Evolutionary conservation across 2,797 vertebrate species (phyloP).

Genomic region (Syngnathus acus): DNA sequence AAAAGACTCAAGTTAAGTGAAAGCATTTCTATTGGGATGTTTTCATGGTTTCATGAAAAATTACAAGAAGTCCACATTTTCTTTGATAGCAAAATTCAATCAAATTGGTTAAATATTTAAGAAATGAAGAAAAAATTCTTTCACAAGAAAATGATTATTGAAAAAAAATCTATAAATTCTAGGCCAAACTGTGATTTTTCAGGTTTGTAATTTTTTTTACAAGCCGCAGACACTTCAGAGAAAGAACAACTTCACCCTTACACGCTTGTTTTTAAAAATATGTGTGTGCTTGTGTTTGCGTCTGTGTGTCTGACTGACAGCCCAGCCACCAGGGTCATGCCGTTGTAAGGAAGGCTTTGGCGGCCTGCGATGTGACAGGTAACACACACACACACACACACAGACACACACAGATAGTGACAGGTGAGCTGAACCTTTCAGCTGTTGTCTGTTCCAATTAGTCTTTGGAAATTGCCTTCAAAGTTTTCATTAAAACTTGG

Average conservation of each 20-base stretch:
- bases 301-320: slow-evolving; percentile 66
- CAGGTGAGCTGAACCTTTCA: slow-evolving; percentile 59
- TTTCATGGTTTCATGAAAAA: no score
- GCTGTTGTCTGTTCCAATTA: slow-evolving; percentile 59
- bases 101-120: no score
- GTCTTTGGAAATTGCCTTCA: slow-evolving; percentile 34
- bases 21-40: no score
- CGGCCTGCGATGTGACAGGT: slow-evolving; percentile 79
- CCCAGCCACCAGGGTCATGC: slow-evolving; percentile 81
- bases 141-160: no score
- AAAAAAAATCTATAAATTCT: no score
- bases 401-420: slow-evolving; percentile 43
- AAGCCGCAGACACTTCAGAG: not conserved
- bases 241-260: not conserved
- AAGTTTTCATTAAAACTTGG: slow-evolving; percentile 39
- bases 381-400: slow-evolving; percentile 24
- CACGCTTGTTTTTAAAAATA: slow-evolving; percentile 11
- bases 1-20: no score
- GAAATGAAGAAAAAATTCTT: no score
- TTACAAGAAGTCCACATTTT: no score
- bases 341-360: slow-evolving; percentile 84
- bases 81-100: no score
- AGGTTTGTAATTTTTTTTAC: not conserved
- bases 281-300: slow-evolving; percentile 21
- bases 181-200: no score